phyloP scores from a whole-genome alignment of 2,797 vertebrate genomes.

The Pangasius djambal region DNA sequence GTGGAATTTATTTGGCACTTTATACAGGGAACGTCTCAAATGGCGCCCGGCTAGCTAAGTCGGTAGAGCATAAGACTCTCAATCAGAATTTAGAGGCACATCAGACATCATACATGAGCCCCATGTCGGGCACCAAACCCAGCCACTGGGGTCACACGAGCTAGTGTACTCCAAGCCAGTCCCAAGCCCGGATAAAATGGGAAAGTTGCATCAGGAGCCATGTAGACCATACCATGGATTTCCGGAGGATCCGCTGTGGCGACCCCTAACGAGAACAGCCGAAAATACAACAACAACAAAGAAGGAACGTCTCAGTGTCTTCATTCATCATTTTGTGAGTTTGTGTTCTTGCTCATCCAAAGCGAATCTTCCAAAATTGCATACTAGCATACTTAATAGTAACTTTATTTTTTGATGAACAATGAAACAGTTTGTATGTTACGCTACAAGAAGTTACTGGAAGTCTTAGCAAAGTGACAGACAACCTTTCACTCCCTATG shows the following conservation, averaged over 20 bases:
- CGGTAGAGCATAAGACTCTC: slow-evolving; percentile 86
- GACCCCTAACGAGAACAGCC: too few relatives aligned
- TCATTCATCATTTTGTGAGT: background rate
- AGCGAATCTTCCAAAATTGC: background rate
- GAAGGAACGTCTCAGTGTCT: background rate
- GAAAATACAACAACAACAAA: too few relatives aligned
- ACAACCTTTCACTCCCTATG: background rate
- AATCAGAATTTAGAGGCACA: slow-evolving; percentile 60
- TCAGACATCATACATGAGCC: too few relatives aligned
- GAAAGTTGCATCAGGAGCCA: too few relatives aligned
- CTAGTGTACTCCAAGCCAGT: too few relatives aligned
- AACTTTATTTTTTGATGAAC: background rate
- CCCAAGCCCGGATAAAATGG: too few relatives aligned
- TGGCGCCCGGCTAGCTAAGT: slow-evolving; percentile 81
- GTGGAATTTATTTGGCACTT: background rate
- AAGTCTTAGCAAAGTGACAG: background rate
- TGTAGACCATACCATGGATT: too few relatives aligned
- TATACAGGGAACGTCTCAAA: too few relatives aligned
- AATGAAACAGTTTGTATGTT: background rate
- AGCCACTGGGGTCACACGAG: too few relatives aligned
- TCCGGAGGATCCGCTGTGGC: too few relatives aligned
- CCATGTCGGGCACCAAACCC: too few relatives aligned
- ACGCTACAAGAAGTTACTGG: background rate
- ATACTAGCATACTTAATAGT: background rate
- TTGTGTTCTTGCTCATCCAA: background rate